Evolutionary conservation across 2,797 vertebrate genomes (phyloP).

Genomic region (Crocidura indochinensis): DNA sequence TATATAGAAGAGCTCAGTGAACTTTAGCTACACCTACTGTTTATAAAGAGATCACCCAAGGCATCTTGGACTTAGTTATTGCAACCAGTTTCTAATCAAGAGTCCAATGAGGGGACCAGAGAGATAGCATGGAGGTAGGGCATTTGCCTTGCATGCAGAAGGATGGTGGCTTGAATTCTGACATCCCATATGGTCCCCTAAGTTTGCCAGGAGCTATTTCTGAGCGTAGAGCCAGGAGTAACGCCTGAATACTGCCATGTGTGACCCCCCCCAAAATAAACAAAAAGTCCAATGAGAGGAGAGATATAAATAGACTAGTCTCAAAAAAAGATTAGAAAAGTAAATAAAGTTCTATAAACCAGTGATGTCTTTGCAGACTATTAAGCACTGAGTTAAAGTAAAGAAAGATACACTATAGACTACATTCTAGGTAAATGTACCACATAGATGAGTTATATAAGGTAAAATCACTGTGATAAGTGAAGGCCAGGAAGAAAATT

Average conservation of each 20-base stretch:
- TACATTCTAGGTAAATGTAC: background rate
- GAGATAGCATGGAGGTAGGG: too few relatives aligned
- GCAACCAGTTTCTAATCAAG: background rate
- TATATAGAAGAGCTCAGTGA: background rate
- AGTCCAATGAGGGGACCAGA: background rate
- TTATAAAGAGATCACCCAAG: background rate
- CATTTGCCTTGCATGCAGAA: too few relatives aligned
- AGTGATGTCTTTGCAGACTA: background rate
- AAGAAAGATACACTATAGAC: background rate
- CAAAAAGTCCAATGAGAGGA: background rate
- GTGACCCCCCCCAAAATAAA: too few relatives aligned
- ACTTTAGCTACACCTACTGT: slow-evolving; percentile 20
- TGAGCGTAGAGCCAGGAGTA: too few relatives aligned
- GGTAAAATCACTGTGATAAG: background rate
- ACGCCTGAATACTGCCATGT: too few relatives aligned
- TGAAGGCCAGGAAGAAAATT: background rate
- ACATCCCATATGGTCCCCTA: too few relatives aligned
- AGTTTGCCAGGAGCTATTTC: too few relatives aligned
- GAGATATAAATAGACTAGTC: background rate
- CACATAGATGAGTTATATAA: background rate
- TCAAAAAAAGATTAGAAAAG: background rate
- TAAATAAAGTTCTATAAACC: background rate
- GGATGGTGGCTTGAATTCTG: too few relatives aligned
- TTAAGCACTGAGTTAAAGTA: background rate
- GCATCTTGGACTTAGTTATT: background rate